Percentiles rank a stretch among this genome's conserved stretches.
phyloP scores from a whole-genome alignment of 2,888 invertebrate genomes.

The Tinea semifulvella region DNA sequence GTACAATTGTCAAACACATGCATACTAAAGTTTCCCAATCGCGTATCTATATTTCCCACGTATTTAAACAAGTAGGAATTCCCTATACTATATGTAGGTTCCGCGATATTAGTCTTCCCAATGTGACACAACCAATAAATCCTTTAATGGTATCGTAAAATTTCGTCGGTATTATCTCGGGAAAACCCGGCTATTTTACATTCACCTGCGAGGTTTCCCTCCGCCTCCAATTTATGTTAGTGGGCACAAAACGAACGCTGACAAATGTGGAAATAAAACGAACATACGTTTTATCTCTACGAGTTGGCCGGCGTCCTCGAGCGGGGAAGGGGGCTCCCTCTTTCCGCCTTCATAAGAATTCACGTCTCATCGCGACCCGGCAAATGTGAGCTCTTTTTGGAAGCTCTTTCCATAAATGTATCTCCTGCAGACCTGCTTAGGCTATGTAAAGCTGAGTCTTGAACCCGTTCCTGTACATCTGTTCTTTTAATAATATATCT shows the following conservation, averaged over 20 bases:
- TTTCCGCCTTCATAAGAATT: constrained; percentile 35
- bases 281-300: constrained; percentile 64
- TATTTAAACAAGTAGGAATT: too few species aligned
- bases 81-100: too few species aligned
- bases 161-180: constrained; percentile 63
- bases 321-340: constrained; percentile 23
- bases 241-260: constrained; percentile 67
- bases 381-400: too few species aligned
- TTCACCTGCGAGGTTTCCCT: constrained; percentile 65
- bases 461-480: too few species aligned
- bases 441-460: too few species aligned
- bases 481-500: too few species aligned
- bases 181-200: constrained; percentile 64
- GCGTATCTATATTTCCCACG: too few species aligned
- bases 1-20: not conserved
- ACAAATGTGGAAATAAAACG: constrained; percentile 67
- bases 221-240: constrained; percentile 66
- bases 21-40: too few species aligned
- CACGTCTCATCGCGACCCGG: constrained; percentile 32
- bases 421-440: too few species aligned
- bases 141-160: constrained; percentile 64
- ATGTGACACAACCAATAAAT: constrained; percentile 62
- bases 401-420: too few species aligned
- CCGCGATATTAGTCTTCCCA: constrained; percentile 49
- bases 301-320: constrained; percentile 46